A percentile compares a stretch with the other conserved stretches of the same genome.
phyloP scores from a whole-genome alignment of 2,113 vertebrate species.

The Pteronura brasiliensis region DNA sequence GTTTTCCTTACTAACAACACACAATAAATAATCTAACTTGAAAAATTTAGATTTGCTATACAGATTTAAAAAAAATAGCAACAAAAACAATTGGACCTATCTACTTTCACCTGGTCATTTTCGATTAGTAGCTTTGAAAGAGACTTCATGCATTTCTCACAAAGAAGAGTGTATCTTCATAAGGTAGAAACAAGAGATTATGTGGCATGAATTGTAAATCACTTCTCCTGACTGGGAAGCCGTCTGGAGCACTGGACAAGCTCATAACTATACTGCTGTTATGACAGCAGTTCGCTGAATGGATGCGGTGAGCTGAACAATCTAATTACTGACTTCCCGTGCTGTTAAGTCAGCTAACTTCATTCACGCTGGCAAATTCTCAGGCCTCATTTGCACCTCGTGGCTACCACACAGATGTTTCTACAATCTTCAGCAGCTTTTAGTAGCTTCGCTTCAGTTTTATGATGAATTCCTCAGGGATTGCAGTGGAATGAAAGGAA shows the following conservation, averaged over 20 bases:
- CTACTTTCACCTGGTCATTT: background rate
- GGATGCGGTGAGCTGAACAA: background rate
- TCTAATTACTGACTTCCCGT: background rate
- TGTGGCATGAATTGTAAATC: background rate
- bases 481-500: background rate
- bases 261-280: background rate
- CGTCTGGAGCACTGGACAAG: background rate
- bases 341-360: background rate
- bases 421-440: background rate
- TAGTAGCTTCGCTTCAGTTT: conserved; percentile 39
- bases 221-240: background rate
- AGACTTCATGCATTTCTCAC: background rate
- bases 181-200: background rate
- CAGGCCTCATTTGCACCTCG: background rate
- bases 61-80: background rate
- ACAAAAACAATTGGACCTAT: background rate
- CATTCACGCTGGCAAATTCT: background rate
- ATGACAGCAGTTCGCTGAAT: background rate
- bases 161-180: background rate
- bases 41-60: background rate
- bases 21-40: background rate
- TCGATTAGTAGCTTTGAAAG: background rate
- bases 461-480: background rate
- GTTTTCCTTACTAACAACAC: background rate
- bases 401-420: background rate